phyloP scores from a whole-genome alignment of 2,113 vertebrate species.

The Anarrhichthys ocellatus region DNA sequence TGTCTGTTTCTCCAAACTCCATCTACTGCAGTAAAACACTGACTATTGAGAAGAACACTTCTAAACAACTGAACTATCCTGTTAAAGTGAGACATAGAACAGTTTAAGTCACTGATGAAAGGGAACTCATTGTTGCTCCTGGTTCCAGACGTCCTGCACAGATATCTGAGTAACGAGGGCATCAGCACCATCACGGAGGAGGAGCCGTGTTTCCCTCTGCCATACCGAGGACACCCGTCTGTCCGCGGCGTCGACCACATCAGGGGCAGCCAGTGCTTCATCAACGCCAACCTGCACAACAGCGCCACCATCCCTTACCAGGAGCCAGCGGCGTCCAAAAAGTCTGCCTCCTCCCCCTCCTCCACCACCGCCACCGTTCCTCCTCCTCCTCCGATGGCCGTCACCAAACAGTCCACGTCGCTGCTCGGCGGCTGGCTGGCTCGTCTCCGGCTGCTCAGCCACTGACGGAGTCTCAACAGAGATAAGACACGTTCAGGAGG shows the following conservation, averaged over 20 bases:
- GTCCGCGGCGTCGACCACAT: constrained; percentile 92
- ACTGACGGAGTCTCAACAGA: constrained; percentile 78
- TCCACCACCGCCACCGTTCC: constrained; percentile 13
- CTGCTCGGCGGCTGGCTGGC: constrained; percentile 91
- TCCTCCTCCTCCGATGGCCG: constrained; percentile 47
- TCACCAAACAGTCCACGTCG: constrained; percentile 72
- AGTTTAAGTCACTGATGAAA: too few species aligned
- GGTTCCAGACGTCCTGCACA: constrained; percentile 81
- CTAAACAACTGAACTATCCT: too few species aligned
- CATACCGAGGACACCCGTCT: constrained; percentile 82
- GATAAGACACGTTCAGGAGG: too few species aligned
- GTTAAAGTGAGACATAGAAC: neutral
- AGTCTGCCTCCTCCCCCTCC: constrained; percentile 49
- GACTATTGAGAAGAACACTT: too few species aligned
- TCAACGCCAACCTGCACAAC: constrained; percentile 89
- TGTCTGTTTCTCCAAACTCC: too few species aligned
- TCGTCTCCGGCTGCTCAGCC: constrained; percentile 91
- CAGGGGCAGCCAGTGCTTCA: constrained; percentile 88
- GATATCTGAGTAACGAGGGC: constrained; percentile 94
- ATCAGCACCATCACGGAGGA: constrained; percentile 92
- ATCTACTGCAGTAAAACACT: too few species aligned
- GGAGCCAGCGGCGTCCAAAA: constrained; percentile 85
- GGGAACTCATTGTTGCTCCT: neutral
- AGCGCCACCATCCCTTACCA: constrained; percentile 92
- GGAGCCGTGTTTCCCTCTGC: constrained; percentile 76